Evolutionary conservation across 2,113 vertebrate species (phyloP), one percentile per base, ranked within the genome.

Genomic region (Crotalus viridis): DNA sequence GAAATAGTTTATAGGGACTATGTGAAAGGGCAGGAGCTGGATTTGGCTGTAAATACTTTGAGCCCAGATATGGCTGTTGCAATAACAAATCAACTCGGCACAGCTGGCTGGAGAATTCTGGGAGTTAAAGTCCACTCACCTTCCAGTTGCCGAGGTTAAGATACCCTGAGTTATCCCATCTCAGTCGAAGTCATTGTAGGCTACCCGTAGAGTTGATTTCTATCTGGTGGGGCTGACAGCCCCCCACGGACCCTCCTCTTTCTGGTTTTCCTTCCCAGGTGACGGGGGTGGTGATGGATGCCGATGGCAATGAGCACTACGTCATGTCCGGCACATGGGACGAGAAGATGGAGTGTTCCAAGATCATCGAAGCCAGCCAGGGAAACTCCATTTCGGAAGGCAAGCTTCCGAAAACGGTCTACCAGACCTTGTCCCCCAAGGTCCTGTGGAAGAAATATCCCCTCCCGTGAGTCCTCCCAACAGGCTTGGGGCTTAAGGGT

Each of bases 271-370:
- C n/a, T 86, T n/a, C n/a, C 28, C 97, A 99, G 99, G 99, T 99
- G 94, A 99, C 99, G 0, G 99, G 99, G 0, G 98, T 99, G 95
- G 99, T 99, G 95, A 97, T 98, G 0, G 99, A 99, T 0, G 96
- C 97, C 0, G 97, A 97, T 0, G 98, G 98, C 15, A 98, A 98
- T 96, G 99, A 99, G 13, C 98, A 99, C 95, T 99, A 99, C 0
- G 98, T 99, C 95, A 98, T 99, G 95, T 99, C 99, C 0, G 99
- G 99, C 92, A 99, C 99, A 0, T 99, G 99, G 99, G 99, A 99
- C 0, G 99, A 99, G 81, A 99, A 98, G 97, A 99, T 99, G 95
- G 99, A 99, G 94, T 99, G 98, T 59, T 97, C 99, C 92, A 99
- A 99, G 97, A 98, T 99, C 0, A 33, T 99, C 57, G 99, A 99